These are phyloP conservation scores for Lucinisca nassula DNA, from an alignment of 2,888 invertebrate species.

Conservation along the genomic window DNA sequence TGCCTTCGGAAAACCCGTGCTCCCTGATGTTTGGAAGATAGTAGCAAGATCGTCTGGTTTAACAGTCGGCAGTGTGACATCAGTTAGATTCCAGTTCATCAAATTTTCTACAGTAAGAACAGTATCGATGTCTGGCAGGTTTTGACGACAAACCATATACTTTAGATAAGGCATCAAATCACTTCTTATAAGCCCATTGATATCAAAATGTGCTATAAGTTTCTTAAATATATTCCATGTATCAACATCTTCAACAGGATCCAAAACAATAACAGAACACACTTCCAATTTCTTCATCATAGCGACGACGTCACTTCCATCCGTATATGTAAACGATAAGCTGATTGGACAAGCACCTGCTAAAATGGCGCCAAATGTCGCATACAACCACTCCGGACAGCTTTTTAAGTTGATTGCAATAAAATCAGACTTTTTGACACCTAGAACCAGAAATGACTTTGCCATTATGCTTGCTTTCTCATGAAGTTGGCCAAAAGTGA, in stretches of 20 bases:
- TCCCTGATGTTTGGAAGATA: conserved; percentile 7
- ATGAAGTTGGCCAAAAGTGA: background rate
- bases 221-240: background rate
- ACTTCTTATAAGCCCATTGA: background rate
- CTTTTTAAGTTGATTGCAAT: background rate
- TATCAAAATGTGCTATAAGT: background rate
- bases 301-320: conserved; percentile 13
- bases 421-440: background rate
- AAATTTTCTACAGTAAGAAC: background rate
- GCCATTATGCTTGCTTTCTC: background rate
- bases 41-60: background rate
- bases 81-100: background rate
- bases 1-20: background rate
- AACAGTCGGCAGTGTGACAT: background rate
- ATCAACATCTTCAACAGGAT: background rate
- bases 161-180: background rate
- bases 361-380: background rate
- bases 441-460: background rate
- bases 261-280: background rate
- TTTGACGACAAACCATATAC: background rate
- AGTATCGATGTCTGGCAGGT: background rate
- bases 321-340: background rate
- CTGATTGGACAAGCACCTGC: background rate
- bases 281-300: background rate
- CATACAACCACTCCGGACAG: conserved; percentile 10